Base-by-base conservation (phyloP, 2,888 invertebrate species). In the Leptinotarsa tumamoca region DNA sequence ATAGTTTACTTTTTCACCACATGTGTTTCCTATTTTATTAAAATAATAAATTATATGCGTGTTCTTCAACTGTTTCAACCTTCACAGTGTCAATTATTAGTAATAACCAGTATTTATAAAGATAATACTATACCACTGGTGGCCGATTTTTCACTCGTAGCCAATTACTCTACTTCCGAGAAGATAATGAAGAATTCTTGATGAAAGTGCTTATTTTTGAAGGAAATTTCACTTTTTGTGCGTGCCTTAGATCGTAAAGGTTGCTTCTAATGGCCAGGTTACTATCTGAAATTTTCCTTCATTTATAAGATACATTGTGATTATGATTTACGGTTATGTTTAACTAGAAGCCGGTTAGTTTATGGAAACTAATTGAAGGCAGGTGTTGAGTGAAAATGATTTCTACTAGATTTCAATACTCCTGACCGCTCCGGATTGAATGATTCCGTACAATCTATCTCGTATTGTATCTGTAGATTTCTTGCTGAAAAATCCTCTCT, bases 41-140 rank as follows among this genome's bases (percentile, higher is more conserved):
- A 76, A 76, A 76, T 76, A 71, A 76, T 73, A 73, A 76, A 76
- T 73, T 73, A 67, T 50, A 68, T 54, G 63, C 76, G 67, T 69
- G 72, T 70, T 58, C 21, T 70, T 58, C 61, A 70, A 70, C 69
- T 58, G 69, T 70, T 49, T 43, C 49, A 70, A 43, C 49, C 69
- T 23, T 23, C 56, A 5, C 33, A 70, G 43, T 70, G 70, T 70
- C 58, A 56, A 70, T 70, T 70, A 70, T 70, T 61, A 3, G 15
- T 70, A 70, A 70, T 70, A 70, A 70, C 70, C 50, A 13, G 70
- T 58, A 58, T 58, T 70, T 49, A 43, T 43, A 50, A 18, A 50
- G n/a, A n/a, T 67, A 67, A 67, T 67, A 27, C 67, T 67, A 67
- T 72, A 33, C 27, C 21, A 72, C 54, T 67, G 63, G 21, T 17